Percentiles rank a stretch among this genome's conserved stretches.
phyloP scores from a whole-genome alignment of 2,113 vertebrate genomes.

The Nymphicus hollandicus region DNA sequence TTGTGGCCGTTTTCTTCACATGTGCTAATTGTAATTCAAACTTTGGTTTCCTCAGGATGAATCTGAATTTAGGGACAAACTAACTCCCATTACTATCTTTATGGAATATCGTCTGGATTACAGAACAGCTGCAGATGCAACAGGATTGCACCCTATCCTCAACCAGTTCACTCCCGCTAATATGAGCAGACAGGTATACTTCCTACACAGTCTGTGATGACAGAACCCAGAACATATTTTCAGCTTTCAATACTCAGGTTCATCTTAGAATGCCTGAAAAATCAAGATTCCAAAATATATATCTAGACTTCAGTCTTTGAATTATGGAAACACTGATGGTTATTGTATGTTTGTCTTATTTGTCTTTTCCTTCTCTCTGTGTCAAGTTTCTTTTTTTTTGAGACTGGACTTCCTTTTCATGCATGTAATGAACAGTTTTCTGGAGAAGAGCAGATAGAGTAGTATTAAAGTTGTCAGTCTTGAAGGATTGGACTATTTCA shows the following conservation, averaged over 20 bases:
- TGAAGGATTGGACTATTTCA: not conserved
- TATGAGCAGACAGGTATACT: slow-evolving; percentile 88
- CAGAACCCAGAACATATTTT: not conserved
- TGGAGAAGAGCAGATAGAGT: not conserved
- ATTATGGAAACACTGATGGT: not conserved
- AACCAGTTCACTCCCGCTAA: slow-evolving; percentile 87
- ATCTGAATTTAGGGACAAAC: slow-evolving; percentile 93
- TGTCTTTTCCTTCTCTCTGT: not conserved
- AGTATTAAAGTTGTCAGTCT: not conserved
- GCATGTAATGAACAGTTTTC: not conserved
- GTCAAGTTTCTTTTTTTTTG: not conserved
- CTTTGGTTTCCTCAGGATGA: slow-evolving; percentile 80
- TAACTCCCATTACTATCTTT: slow-evolving; percentile 91
- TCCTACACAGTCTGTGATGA: not conserved
- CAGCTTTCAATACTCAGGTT: not conserved
- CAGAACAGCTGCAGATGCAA: slow-evolving; percentile 77
- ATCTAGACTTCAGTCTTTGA: not conserved
- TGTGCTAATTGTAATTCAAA: not conserved
- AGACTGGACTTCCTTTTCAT: not conserved
- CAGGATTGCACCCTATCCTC: slow-evolving; percentile 87
- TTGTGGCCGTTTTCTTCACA: not conserved
- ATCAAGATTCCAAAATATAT: not conserved
- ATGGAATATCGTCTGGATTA: slow-evolving; percentile 94
- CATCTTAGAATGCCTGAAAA: not conserved
- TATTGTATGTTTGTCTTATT: not conserved